Evolutionary conservation across 2,888 invertebrate species (phyloP).

Genomic region (Hesperia comma): DNA sequence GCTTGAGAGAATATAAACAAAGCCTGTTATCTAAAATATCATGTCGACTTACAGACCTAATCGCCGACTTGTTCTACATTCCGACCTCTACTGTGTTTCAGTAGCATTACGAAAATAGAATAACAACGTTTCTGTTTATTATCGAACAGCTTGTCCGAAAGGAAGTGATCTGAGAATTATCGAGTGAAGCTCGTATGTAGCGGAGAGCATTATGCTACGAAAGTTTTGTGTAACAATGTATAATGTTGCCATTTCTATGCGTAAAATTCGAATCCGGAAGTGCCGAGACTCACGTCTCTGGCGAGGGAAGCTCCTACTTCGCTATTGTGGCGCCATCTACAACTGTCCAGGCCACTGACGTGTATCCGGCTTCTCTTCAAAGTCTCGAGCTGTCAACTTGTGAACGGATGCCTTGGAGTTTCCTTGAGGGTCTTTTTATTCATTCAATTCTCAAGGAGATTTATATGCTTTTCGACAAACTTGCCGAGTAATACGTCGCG

Average conservation of each 20-base stretch:
- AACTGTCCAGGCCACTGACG: slow-evolving; percentile 77
- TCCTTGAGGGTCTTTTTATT: slow-evolving; percentile 78
- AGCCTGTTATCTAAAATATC: too few relatives aligned
- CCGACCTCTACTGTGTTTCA: slow-evolving; percentile 38
- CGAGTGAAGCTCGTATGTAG: slow-evolving; percentile 65
- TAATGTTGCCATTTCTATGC: slow-evolving; percentile 83
- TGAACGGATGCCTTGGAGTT: slow-evolving; percentile 73
- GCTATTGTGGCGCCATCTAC: slow-evolving; percentile 80
- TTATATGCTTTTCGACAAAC: slow-evolving; percentile 60
- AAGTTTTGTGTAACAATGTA: slow-evolving; percentile 80
- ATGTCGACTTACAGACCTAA: neutral
- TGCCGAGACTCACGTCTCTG: slow-evolving; percentile 57
- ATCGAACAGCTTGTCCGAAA: slow-evolving; percentile 62
- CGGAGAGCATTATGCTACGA: slow-evolving; percentile 73
- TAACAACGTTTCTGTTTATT: slow-evolving; percentile 64
- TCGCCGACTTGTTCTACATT: slow-evolving; percentile 11
- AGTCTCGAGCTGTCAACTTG: slow-evolving; percentile 77
- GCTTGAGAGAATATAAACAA: too few relatives aligned
- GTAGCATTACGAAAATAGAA: slow-evolving; percentile 43
- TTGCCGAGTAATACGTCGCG: slow-evolving; percentile 13
- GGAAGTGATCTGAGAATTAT: slow-evolving; percentile 66
- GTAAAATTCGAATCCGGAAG: slow-evolving; percentile 72
- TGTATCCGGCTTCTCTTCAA: slow-evolving; percentile 80
- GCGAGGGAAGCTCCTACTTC: slow-evolving; percentile 63
- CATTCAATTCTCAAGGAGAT: slow-evolving; percentile 63